Evolutionary conservation across 1,140 invertebrate species (phyloP).

Genomic region (Asobara japonica): DNA sequence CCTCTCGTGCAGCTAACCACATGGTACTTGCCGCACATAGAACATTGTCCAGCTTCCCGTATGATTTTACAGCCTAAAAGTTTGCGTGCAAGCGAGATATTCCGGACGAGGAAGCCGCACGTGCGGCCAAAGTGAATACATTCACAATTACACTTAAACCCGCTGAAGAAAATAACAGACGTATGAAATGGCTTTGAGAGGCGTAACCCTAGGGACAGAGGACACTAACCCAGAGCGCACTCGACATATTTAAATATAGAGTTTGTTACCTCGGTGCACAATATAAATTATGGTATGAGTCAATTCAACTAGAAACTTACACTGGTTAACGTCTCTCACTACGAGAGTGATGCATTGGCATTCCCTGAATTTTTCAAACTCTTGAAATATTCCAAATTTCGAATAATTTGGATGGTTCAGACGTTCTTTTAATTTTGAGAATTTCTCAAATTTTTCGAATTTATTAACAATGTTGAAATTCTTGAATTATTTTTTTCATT

Average conservation of each 20-base stretch:
- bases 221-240: slow-evolving; percentile 54
- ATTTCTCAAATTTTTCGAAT: too few relatives aligned
- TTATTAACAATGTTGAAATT: too few relatives aligned
- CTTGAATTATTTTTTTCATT: too few relatives aligned
- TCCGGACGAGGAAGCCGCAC: slow-evolving; percentile 6
- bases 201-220: slow-evolving; percentile 41
- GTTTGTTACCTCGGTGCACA: slow-evolving; percentile 36
- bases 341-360: background rate
- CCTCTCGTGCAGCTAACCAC: background rate
- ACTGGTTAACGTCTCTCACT: background rate
- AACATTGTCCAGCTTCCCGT: background rate
- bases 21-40: background rate
- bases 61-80: background rate
- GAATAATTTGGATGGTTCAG: too few relatives aligned
- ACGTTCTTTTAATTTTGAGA: too few relatives aligned
- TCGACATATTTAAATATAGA: slow-evolving; percentile 55
- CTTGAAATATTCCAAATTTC: too few relatives aligned
- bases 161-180: background rate
- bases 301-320: slow-evolving; percentile 24
- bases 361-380: too few relatives aligned
- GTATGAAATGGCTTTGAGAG: slow-evolving; percentile 40
- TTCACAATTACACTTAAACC: slow-evolving; percentile 19
- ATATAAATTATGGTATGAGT: slow-evolving; percentile 55
- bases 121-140: background rate
- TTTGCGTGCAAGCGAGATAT: background rate